Evolutionary conservation across 2,113 vertebrate genomes (phyloP).

Genomic region (Macrotus californicus): DNA sequence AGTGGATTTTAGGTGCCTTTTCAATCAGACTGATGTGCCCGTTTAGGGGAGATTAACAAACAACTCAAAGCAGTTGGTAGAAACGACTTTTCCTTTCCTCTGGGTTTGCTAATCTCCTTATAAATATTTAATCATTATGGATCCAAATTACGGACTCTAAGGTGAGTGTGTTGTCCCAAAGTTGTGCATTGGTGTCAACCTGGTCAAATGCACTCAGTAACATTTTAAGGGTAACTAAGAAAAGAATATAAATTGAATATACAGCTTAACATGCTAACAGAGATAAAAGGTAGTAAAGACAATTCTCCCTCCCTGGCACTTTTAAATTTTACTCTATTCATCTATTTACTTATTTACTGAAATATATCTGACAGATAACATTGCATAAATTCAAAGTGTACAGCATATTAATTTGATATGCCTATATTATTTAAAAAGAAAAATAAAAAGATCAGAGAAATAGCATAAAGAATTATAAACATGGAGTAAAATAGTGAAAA

Average conservation of each 20-base stretch:
- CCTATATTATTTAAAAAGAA: neutral
- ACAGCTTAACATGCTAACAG: neutral
- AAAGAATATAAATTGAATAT: neutral
- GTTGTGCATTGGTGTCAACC: accelerated
- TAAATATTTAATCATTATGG: neutral
- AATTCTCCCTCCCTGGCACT: neutral
- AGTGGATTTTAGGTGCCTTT: neutral
- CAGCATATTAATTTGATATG: neutral
- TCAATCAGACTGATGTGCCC: neutral
- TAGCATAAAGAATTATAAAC: neutral
- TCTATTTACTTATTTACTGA: neutral
- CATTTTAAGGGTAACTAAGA: neutral
- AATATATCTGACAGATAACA: neutral
- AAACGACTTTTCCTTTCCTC: neutral
- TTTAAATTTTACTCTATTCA: neutral
- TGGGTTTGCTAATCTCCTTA: no score
- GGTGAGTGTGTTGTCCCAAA: accelerated
- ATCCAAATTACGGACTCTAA: neutral
- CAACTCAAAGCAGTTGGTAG: neutral
- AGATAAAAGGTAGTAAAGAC: neutral
- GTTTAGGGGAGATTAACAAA: neutral
- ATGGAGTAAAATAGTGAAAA: neutral
- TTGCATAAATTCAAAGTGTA: neutral
- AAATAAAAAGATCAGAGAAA: neutral
- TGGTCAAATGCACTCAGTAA: accelerated